Conservation (phyloP, 2,113 vertebrate genomes). For the Cyanoliseus patagonus region DNA sequence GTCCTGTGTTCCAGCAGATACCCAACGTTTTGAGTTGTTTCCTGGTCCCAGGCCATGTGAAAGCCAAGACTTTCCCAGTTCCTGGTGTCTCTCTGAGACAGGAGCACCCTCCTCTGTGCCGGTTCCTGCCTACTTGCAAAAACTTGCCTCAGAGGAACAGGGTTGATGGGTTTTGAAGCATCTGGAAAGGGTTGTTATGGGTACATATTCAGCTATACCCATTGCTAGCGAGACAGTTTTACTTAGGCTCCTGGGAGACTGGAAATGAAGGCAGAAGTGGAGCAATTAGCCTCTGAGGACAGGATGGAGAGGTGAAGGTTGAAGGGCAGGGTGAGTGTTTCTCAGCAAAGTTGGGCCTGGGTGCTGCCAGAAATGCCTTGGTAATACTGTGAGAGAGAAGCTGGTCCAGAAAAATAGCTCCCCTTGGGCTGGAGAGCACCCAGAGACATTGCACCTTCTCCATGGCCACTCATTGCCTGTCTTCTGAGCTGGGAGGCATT, state of each 20-base stretch:
- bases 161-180: not conserved
- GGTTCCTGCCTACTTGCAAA: not conserved
- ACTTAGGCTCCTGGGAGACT: not conserved
- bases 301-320: not conserved
- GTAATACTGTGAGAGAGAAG: not conserved
- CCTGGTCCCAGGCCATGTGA: not conserved
- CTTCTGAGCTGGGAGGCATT: not conserved
- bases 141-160: not conserved
- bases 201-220: not conserved
- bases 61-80: not conserved
- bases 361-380: not conserved
- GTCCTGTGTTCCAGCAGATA: accelerated
- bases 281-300: not conserved
- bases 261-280: not conserved
- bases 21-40: accelerated
- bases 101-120: not conserved
- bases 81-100: not conserved
- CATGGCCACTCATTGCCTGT: accelerated
- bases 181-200: not conserved
- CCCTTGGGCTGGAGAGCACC: not conserved
- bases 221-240: not conserved
- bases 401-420: not conserved
- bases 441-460: not conserved
- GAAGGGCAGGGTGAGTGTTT: not conserved
- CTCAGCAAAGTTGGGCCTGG: not conserved